These are phyloP conservation scores for Rhynchotus rufescens DNA, from an alignment of 2,797 vertebrate species.

Conservation along the genomic window DNA sequence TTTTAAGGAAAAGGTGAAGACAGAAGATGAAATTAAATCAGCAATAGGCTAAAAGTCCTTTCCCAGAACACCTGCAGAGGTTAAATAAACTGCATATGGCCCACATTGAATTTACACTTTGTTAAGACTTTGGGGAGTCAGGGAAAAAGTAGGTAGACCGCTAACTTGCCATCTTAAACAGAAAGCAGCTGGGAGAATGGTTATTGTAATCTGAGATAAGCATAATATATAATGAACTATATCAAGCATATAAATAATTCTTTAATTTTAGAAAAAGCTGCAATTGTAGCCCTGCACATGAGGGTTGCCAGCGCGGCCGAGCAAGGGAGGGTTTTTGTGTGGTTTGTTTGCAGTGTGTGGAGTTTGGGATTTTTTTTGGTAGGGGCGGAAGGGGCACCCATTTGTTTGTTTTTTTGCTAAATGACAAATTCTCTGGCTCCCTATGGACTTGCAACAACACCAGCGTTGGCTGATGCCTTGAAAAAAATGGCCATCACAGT, in stretches of 20 bases:
- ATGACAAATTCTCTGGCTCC: not conserved
- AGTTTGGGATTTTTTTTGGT: not conserved
- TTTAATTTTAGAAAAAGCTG: constrained; percentile 24
- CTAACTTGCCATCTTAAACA: constrained; percentile 55
- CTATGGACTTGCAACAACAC: constrained; percentile 17
- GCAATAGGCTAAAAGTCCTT: constrained; percentile 54
- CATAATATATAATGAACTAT: not conserved
- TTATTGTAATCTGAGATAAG: not conserved
- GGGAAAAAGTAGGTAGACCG: constrained; percentile 40
- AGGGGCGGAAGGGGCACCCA: rapidly evolving
- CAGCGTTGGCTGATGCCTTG: constrained; percentile 33
- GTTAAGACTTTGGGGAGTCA: constrained; percentile 58
- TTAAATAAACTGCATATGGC: constrained; percentile 64
- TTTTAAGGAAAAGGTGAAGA: constrained; percentile 70
- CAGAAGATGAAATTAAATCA: constrained; percentile 70
- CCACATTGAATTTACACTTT: constrained; percentile 58
- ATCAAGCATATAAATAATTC: not conserved
- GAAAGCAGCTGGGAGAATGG: constrained; percentile 19
- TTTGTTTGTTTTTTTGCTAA: constrained; percentile 24
- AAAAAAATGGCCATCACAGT: constrained; percentile 22
- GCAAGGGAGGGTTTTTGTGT: not conserved
- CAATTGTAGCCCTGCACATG: not conserved
- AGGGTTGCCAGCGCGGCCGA: not conserved
- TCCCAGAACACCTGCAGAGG: constrained; percentile 69
- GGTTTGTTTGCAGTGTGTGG: not conserved